Evolutionary conservation across 1,140 invertebrate species (phyloP).

Genomic region (Ruditapes philippinarum): DNA sequence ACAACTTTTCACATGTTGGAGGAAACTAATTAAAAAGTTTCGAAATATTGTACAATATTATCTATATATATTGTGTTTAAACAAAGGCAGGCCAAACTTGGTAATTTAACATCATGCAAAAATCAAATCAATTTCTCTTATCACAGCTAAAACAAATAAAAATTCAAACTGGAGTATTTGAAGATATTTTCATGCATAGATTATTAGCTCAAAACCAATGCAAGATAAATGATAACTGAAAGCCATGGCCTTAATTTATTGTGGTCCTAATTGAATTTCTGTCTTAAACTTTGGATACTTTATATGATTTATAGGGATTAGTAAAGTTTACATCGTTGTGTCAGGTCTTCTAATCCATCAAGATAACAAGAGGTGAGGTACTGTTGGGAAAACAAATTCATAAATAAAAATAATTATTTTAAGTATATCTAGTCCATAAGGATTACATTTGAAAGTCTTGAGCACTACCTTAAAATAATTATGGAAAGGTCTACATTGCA

Average conservation of each 20-base stretch:
- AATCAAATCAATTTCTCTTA: conserved; percentile 63
- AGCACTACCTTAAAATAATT: no score
- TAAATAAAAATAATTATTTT: no score
- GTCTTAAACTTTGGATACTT: conserved; percentile 51
- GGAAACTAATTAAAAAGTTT: conserved; percentile 5
- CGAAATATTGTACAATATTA: conserved; percentile 30
- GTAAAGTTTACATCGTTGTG: conserved; percentile 57
- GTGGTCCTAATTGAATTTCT: conserved; percentile 61
- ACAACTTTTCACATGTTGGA: background rate
- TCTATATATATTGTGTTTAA: conserved; percentile 9
- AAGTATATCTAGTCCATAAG: no score
- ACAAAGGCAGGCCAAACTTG: conserved; percentile 27
- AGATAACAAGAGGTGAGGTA: conserved; percentile 15
- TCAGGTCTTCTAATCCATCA: conserved; percentile 28
- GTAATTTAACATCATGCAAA: conserved; percentile 55
- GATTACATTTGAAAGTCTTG: no score
- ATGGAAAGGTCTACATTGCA: no score
- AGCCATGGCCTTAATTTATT: conserved; percentile 55
- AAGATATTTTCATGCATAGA: conserved; percentile 50
- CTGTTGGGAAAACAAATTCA: background rate
- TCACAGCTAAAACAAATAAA: conserved; percentile 61
- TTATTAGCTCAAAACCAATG: conserved; percentile 40
- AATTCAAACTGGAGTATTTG: conserved; percentile 47
- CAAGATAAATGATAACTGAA: conserved; percentile 33
- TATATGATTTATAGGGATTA: conserved; percentile 62